Evolutionary conservation across 2,888 invertebrate species (phyloP).

Genomic region (Nymphalis polychloros): DNA sequence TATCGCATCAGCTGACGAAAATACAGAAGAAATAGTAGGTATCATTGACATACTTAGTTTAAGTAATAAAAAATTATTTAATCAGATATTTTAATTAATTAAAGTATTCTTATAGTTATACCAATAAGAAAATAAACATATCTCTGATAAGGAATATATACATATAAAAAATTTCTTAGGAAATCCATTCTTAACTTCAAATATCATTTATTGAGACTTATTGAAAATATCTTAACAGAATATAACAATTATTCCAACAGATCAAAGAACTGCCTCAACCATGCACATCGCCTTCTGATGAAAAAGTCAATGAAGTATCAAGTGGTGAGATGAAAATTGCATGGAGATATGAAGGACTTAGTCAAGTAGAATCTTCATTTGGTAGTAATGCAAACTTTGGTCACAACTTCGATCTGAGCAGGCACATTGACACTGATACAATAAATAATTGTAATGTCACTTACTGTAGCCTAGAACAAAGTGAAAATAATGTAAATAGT

Average conservation of each 20-base stretch:
- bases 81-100: too few relatives aligned
- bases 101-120: too few relatives aligned
- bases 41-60: background rate
- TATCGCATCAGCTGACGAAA: conserved; percentile 87
- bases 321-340: conserved; percentile 90
- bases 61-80: background rate
- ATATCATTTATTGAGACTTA: too few relatives aligned
- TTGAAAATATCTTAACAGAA: background rate
- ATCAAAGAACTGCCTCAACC: conserved; percentile 79
- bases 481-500: conserved; percentile 48
- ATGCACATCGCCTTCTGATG: conserved; percentile 68
- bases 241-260: conserved; percentile 52
- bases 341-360: conserved; percentile 92
- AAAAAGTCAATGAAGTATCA: conserved; percentile 55
- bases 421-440: conserved; percentile 83
- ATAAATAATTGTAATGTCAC: conserved; percentile 81
- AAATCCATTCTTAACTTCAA: too few relatives aligned
- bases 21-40: conserved; percentile 84
- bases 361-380: conserved; percentile 81
- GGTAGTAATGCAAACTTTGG: conserved; percentile 82
- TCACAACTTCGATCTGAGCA: conserved; percentile 91
- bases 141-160: too few relatives aligned
- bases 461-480: conserved; percentile 74
- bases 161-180: too few relatives aligned
- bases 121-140: too few relatives aligned